Conservation (phyloP, 2,888 invertebrate species). For the Luperina testacea region DNA sequence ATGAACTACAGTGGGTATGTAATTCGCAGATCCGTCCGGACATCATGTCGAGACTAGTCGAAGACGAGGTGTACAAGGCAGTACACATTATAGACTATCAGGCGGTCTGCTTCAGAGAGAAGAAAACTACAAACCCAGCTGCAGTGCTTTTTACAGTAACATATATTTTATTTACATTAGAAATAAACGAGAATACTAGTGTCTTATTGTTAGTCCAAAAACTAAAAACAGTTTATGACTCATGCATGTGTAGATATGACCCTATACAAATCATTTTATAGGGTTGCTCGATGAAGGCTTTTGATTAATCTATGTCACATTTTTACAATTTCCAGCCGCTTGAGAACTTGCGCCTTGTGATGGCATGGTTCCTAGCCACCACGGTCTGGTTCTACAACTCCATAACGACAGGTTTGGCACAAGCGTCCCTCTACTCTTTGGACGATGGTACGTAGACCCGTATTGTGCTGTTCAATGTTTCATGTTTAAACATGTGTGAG, state of each 20-base stretch:
- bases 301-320: neutral
- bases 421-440: constrained; percentile 86
- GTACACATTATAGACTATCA: constrained; percentile 96
- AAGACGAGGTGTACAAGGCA: constrained; percentile 93
- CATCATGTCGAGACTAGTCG: constrained; percentile 93
- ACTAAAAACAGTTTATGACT: neutral
- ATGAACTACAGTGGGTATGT: neutral
- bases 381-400: constrained; percentile 91
- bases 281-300: neutral
- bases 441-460: constrained; percentile 82
- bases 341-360: constrained; percentile 88
- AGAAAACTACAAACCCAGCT: constrained; percentile 91
- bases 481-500: constrained; percentile 25
- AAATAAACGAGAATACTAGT: neutral
- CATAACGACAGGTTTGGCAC: constrained; percentile 85
- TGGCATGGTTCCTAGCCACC: constrained; percentile 91
- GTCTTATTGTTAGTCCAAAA: neutral
- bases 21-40: constrained; percentile 90
- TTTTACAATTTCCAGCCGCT: constrained; percentile 87
- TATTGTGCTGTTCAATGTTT: constrained; percentile 27
- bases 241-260: no score
- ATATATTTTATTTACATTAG: neutral
- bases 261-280: neutral
- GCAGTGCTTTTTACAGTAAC: constrained; percentile 91
- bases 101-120: constrained; percentile 95